Percentiles rank a stretch among this genome's conserved stretches.
Evolutionary conservation across 2,797 vertebrate species (phyloP).

Genomic region (Lophius americanus): DNA sequence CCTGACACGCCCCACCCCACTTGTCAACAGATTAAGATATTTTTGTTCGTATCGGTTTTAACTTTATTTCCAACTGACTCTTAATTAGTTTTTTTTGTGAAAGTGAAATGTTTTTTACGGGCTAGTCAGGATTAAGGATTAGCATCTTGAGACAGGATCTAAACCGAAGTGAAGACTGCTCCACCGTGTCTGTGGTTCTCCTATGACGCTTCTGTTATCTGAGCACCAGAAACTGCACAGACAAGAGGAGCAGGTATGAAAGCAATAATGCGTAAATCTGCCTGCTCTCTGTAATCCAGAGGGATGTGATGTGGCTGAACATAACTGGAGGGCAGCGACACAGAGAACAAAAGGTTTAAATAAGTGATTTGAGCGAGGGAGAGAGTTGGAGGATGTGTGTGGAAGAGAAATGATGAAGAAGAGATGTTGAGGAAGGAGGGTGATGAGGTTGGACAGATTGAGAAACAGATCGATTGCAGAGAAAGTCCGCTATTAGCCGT

Average conservation of each 20-base stretch:
- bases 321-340: slow-evolving; percentile 35
- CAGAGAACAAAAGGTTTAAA: slow-evolving; percentile 45
- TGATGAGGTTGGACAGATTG: slow-evolving; percentile 21
- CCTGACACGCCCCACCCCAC: too few species aligned
- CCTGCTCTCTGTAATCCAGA: slow-evolving; percentile 33
- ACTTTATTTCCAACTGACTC: too few species aligned
- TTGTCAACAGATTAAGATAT: too few species aligned
- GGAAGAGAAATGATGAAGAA: slow-evolving; percentile 23
- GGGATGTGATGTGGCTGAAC: slow-evolving; percentile 47
- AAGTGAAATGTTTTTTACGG: too few species aligned
- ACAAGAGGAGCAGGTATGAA: slow-evolving; percentile 35
- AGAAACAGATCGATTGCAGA: slow-evolving; percentile 26
- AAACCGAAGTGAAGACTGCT: too few species aligned
- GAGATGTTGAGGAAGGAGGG: slow-evolving; percentile 7
- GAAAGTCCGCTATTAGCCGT: slow-evolving; percentile 37
- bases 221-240: slow-evolving; percentile 25
- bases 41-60: too few species aligned
- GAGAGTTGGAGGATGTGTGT: slow-evolving; percentile 13
- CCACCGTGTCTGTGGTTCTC: too few species aligned
- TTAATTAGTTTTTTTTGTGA: too few species aligned
- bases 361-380: slow-evolving; percentile 4
- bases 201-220: slow-evolving; percentile 27
- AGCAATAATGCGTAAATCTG: slow-evolving; percentile 21
- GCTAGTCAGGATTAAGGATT: too few species aligned
- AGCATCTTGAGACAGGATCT: too few species aligned